phyloP scores from a whole-genome alignment of 2,797 vertebrate species.

The Lophotriccus pileatus region DNA sequence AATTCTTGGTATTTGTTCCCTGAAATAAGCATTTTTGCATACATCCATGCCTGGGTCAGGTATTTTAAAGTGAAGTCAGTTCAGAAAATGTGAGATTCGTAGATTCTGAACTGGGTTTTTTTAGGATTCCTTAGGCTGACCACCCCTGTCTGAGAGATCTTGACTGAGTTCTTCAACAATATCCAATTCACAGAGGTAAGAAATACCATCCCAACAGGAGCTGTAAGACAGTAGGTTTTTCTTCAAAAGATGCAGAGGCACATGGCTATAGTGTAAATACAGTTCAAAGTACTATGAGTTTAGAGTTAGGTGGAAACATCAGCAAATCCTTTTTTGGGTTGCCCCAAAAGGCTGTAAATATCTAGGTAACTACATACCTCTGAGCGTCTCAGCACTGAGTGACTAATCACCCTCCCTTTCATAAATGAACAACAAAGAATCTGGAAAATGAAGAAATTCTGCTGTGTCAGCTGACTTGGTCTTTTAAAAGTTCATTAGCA shows the following conservation, averaged over 20 bases:
- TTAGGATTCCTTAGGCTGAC: not conserved
- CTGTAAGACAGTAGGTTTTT: not conserved
- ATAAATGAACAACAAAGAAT: slow-evolving; percentile 21
- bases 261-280: not conserved
- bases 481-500: not conserved
- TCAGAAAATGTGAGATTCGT: not conserved
- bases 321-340: not conserved
- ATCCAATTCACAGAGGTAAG: not conserved
- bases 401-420: slow-evolving; percentile 39
- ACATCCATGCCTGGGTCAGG: not conserved
- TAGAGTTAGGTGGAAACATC: not conserved
- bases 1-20: not conserved
- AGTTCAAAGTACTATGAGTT: not conserved
- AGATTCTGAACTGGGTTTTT: not conserved
- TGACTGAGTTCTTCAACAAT: not conserved
- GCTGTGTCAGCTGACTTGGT: not conserved
- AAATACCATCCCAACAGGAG: not conserved
- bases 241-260: not conserved
- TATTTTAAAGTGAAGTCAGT: not conserved
- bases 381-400: not conserved
- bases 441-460: slow-evolving; percentile 20
- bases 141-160: not conserved
- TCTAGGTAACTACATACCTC: not conserved
- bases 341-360: not conserved
- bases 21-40: not conserved